These are phyloP conservation scores for Phalangium opilio DNA, from an alignment of 2,888 invertebrate species.

Conservation along the genomic window DNA sequence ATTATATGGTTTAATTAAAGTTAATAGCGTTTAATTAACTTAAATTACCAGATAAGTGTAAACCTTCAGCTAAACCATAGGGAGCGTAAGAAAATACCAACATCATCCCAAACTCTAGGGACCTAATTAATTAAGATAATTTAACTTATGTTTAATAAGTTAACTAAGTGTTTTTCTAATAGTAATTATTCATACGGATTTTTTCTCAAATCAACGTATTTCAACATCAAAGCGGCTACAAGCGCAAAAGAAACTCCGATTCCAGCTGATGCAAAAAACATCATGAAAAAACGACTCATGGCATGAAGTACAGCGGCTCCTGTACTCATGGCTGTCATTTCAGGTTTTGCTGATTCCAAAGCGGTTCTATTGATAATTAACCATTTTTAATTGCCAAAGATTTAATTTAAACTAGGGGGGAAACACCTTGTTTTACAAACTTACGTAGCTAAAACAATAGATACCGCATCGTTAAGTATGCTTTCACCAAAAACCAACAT, in stretches of 20 bases:
- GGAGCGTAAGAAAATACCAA: slow-evolving; percentile 96
- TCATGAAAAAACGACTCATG: slow-evolving; percentile 71
- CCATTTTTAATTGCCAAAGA: slow-evolving; percentile 17
- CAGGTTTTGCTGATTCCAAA: slow-evolving; percentile 26
- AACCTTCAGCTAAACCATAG: slow-evolving; percentile 92
- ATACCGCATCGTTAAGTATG: slow-evolving; percentile 93
- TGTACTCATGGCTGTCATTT: slow-evolving; percentile 41
- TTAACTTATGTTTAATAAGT: too few species aligned
- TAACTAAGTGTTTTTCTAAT: too few species aligned
- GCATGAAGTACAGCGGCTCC: slow-evolving; percentile 75
- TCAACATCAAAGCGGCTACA: slow-evolving; percentile 69
- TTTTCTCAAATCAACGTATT: slow-evolving; percentile 88
- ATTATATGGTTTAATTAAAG: neutral
- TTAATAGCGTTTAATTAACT: neutral
- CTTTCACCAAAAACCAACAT: slow-evolving; percentile 98
- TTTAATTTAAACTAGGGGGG: slow-evolving; percentile 1
- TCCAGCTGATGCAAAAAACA: slow-evolving; percentile 97
- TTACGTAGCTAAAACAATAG: slow-evolving; percentile 84
- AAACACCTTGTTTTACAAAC: too few species aligned
- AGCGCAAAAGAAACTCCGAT: slow-evolving; percentile 91
- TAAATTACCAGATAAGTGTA: slow-evolving; percentile 64
- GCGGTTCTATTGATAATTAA: slow-evolving; percentile 22
- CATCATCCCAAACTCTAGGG: slow-evolving; percentile 96
- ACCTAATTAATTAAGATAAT: slow-evolving; percentile 34
- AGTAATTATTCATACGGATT: too few species aligned